phyloP scores from a whole-genome alignment of 2,888 invertebrate species.

The Drosophila monieri region DNA sequence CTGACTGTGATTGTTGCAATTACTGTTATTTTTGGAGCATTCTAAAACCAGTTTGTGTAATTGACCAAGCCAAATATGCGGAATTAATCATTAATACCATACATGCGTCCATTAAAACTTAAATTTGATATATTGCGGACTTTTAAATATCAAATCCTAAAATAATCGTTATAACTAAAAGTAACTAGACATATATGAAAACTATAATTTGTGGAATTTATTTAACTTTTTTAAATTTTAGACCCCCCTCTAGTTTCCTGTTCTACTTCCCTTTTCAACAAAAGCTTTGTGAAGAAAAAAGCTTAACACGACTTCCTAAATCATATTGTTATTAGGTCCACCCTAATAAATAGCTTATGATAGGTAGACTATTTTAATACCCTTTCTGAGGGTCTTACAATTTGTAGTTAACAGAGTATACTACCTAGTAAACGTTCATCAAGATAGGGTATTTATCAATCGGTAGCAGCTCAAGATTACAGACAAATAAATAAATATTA shows the following conservation, averaged over 20 bases:
- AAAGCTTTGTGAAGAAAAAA: neutral
- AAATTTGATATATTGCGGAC: neutral
- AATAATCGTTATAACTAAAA: neutral
- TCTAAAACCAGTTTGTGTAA: slow-evolving; percentile 54
- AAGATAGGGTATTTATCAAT: neutral
- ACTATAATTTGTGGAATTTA: neutral
- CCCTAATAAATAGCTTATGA: neutral
- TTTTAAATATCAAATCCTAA: neutral
- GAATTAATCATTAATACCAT: slow-evolving; percentile 19
- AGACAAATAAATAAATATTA: neutral
- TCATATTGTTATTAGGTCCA: neutral
- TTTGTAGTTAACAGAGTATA: too few relatives aligned
- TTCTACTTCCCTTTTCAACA: neutral
- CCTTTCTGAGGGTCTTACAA: too few relatives aligned
- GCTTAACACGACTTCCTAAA: neutral
- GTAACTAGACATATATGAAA: neutral
- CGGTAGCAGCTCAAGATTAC: neutral
- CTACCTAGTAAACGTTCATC: too few relatives aligned
- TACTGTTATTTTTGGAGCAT: slow-evolving; percentile 62
- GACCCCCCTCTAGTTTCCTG: neutral
- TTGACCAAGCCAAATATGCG: slow-evolving; percentile 21
- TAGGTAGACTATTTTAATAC: too few relatives aligned
- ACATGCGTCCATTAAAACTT: neutral
- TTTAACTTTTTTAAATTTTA: neutral
- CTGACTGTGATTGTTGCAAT: slow-evolving; percentile 28